Conservation (phyloP, 2,113 vertebrate species). For the Alethe castanea region DNA sequence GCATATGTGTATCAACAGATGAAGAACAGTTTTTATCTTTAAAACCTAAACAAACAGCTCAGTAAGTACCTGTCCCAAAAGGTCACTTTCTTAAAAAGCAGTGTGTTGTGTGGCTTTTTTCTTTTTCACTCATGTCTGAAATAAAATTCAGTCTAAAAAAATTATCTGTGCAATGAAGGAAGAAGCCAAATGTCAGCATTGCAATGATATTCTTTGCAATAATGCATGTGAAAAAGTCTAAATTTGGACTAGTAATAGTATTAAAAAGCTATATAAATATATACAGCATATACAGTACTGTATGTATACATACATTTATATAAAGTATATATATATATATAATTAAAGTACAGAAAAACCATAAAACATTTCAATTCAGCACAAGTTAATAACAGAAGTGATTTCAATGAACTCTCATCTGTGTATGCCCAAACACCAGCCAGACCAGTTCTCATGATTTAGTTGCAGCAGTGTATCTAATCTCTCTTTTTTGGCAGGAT, state of each 20-base stretch:
- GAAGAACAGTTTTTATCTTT: background rate
- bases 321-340: constrained; percentile 55
- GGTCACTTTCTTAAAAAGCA: constrained; percentile 18
- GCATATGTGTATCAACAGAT: background rate
- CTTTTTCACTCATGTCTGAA: background rate
- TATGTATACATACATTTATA: constrained; percentile 64
- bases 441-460: background rate
- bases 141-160: background rate
- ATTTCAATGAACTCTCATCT: constrained; percentile 2
- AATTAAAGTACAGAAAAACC: constrained; percentile 58
- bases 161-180: background rate
- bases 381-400: constrained; percentile 4
- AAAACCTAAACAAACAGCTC: constrained; percentile 20
- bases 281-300: constrained; percentile 65
- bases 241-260: constrained; percentile 48
- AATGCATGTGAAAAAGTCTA: constrained; percentile 27
- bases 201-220: background rate
- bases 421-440: background rate
- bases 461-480: background rate
- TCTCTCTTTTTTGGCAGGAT: background rate
- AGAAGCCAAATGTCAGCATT: background rate
- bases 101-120: background rate
- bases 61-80: constrained; percentile 22
- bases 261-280: constrained; percentile 71
- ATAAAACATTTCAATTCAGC: constrained; percentile 53